A percentile compares a stretch with the other conserved stretches of the same genome.
Evolutionary conservation across 2,888 invertebrate genomes (phyloP).

Genomic region (Melangyna quadrimaculata): DNA sequence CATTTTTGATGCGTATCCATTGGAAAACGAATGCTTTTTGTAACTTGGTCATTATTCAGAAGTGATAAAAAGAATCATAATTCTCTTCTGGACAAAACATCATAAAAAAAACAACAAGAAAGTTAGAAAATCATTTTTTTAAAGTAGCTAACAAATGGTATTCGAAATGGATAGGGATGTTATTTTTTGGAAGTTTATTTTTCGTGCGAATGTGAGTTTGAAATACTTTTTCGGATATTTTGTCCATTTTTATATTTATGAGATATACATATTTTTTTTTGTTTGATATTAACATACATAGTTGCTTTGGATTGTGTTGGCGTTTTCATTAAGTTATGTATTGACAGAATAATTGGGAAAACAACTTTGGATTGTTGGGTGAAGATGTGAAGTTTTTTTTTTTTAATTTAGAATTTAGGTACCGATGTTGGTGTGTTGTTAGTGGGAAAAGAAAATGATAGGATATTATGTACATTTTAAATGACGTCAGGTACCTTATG

Average conservation of each 20-base stretch:
- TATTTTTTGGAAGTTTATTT: neutral
- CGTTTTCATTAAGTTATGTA: neutral
- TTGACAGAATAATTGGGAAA: constrained; percentile 14
- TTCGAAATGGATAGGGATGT: constrained; percentile 54
- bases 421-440: neutral
- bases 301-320: neutral
- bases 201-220: constrained; percentile 39
- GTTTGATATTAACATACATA: neutral
- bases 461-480: neutral
- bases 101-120: constrained; percentile 42
- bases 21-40: constrained; percentile 61
- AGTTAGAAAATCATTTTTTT: constrained; percentile 17
- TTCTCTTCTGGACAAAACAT: constrained; percentile 60
- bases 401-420: neutral
- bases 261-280: constrained; percentile 32
- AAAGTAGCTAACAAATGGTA: constrained; percentile 39
- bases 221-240: constrained; percentile 45
- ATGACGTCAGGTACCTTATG: neutral
- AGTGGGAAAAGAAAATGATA: neutral
- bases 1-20: constrained; percentile 68
- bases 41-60: constrained; percentile 70
- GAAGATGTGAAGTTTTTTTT: neutral
- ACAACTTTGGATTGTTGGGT: neutral
- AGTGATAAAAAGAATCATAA: constrained; percentile 72
- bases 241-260: constrained; percentile 34